These are phyloP conservation scores for Poeciliopsis infans DNA, from an alignment of 2,797 vertebrate genomes.

Conservation along the genomic window DNA sequence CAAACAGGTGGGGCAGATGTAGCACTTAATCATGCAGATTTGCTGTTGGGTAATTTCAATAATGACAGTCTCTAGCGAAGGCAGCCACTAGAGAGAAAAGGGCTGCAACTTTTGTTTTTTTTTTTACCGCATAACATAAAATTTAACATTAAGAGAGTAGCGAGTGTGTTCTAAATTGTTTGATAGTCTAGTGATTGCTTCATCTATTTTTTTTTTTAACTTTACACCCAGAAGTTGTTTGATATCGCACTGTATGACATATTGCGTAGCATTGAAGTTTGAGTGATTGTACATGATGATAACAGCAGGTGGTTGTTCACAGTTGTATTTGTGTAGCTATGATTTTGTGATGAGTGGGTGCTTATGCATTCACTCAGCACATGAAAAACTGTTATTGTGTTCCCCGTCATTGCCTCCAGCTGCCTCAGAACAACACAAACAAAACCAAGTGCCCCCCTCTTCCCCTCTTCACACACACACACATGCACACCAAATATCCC, in stretches of 20 bases:
- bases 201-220: conserved; percentile 14
- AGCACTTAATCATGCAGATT: conserved; percentile 14
- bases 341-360: conserved; percentile 65
- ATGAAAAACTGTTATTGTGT: conserved; percentile 71
- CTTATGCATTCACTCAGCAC: conserved; percentile 64
- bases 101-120: neutral
- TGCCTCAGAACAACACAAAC: conserved; percentile 72
- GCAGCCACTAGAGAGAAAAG: neutral
- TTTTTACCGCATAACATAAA: neutral
- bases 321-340: conserved; percentile 46
- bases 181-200: neutral
- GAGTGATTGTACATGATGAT: conserved; percentile 41
- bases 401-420: conserved; percentile 75
- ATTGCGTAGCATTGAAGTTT: conserved; percentile 20
- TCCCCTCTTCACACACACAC: neutral
- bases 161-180: neutral
- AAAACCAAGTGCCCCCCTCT: conserved; percentile 40
- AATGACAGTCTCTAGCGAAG: neutral
- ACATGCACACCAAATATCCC: conserved; percentile 4
- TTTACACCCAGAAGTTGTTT: conserved; percentile 12
- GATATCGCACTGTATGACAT: conserved; percentile 10
- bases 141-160: neutral
- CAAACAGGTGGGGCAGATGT: conserved; percentile 1
- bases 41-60: conserved; percentile 9
- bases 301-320: conserved; percentile 65